Conservation (phyloP, 2,888 invertebrate species). For the Opisthograptis luteolata region DNA sequence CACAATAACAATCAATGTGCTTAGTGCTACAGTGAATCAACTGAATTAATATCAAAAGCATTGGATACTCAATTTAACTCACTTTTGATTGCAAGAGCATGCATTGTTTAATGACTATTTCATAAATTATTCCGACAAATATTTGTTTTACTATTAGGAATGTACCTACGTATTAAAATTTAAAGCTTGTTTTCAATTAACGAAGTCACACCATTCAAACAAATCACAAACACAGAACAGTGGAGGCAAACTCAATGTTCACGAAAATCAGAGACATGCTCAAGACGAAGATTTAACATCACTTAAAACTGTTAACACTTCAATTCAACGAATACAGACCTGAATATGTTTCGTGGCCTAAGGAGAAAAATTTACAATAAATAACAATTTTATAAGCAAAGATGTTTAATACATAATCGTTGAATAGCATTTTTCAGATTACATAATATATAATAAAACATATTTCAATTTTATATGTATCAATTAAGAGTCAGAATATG, state of each 20-base stretch:
- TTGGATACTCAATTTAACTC: constrained; percentile 2
- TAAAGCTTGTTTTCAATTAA: too few species aligned
- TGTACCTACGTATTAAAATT: too few species aligned
- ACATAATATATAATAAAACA: too few species aligned
- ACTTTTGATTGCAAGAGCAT: constrained; percentile 8
- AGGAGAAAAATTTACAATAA: constrained; percentile 67
- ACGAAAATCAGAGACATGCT: constrained; percentile 59
- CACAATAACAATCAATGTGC: constrained; percentile 12
- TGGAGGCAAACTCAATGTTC: constrained; percentile 31
- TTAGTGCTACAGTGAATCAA: constrained; percentile 11
- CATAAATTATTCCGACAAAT: neutral
- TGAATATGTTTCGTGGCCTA: constrained; percentile 83
- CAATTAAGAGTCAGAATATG: too few species aligned
- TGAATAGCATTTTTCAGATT: neutral
- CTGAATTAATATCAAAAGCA: neutral
- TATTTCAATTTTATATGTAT: too few species aligned
- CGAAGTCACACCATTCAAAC: constrained; percentile 38
- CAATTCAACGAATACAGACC: constrained; percentile 74
- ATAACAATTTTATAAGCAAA: constrained; percentile 45
- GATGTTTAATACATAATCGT: constrained; percentile 23
- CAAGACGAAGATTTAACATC: constrained; percentile 63
- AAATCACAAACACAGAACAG: constrained; percentile 44
- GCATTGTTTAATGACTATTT: constrained; percentile 1
- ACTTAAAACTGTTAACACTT: constrained; percentile 60
- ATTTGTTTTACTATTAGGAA: too few species aligned